Evolutionary conservation across 2,888 invertebrate species (phyloP), one percentile per base, ranked within the genome.

Genomic region (Drosophila atripex): DNA sequence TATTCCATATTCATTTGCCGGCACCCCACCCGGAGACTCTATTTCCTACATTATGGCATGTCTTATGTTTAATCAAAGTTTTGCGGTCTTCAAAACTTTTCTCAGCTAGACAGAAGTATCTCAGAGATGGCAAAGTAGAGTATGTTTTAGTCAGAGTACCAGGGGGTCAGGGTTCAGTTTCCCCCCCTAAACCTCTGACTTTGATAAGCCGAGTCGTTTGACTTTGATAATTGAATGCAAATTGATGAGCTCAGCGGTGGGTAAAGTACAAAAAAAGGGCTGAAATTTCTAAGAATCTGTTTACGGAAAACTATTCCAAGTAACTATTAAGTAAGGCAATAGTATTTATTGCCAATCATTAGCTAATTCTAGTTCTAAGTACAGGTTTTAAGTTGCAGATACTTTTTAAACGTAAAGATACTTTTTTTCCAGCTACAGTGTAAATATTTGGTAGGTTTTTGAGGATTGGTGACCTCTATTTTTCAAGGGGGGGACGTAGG

Each of bases 1-100:
- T 60, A 56, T 61, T 71, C 71, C 66, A 66, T 72, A 56, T 66
- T 72, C 71, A 72, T 71, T 72, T 71, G 71, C 65, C 16, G 57
- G 49, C 41, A 56, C 23, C 3, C 14, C 14, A 14, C 28, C 32
- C 25, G 7, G 25, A 25, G 25, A 59, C 32, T 43, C 16, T 45
- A 59, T 32, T 52, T 43, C 16, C 14, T 14, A 39, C 39, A 25
- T n/a, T 12, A 12, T 35, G 14, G n/a, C 2, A 14, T 16, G 14
- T 32, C 9, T 32, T 38, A 28, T 28, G 61, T 69, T 55, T 69
- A 69, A 61, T 69, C 46, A 55, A 70, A 70, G 69, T 69, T 69
- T 41, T 60, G 35, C 51, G 55, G 59, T 69, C 69, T 70, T 70
- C 43, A 14, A 30, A 50, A 14, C 32, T 46, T 30, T 14, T 50